Percentiles rank a stretch among this genome's conserved stretches.
Conservation (phyloP, 1,140 invertebrate genomes). For the Berghia stephanieae region DNA sequence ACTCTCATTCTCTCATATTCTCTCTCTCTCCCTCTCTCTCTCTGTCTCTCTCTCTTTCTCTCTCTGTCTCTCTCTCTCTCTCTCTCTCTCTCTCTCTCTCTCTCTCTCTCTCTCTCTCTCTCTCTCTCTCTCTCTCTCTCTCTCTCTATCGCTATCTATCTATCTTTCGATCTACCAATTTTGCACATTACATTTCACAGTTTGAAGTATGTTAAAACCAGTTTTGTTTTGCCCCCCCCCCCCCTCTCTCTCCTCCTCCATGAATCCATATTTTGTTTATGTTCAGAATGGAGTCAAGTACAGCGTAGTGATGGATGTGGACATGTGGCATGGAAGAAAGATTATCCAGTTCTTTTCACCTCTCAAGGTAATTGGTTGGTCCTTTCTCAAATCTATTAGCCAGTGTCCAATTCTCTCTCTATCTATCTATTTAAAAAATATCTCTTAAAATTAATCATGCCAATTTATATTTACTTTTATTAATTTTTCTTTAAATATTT, state of each 20-base stretch:
- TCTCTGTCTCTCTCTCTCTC: too few species aligned
- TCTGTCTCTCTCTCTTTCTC: too few species aligned
- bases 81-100: too few species aligned
- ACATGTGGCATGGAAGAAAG: constrained; percentile 72
- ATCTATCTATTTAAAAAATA: background rate
- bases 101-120: too few species aligned
- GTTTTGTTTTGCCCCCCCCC: background rate
- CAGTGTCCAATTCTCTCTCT: background rate
- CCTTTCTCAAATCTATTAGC: background rate
- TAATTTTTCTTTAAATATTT: background rate
- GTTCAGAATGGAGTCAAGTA: constrained; percentile 74
- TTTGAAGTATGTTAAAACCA: too few species aligned
- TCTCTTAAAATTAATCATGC: background rate
- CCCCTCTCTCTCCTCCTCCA: background rate
- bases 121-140: too few species aligned
- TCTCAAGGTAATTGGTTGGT: constrained; percentile 72
- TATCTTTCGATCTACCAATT: too few species aligned
- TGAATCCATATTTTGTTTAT: background rate
- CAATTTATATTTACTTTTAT: background rate
- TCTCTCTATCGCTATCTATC: too few species aligned
- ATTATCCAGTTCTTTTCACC: constrained; percentile 78
- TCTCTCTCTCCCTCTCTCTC: too few species aligned
- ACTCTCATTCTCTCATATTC: too few species aligned
- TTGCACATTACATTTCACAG: too few species aligned
- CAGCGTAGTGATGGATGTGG: constrained; percentile 75